phyloP scores from a whole-genome alignment of 2,888 invertebrate species.

The Sarcophaga carnaria region DNA sequence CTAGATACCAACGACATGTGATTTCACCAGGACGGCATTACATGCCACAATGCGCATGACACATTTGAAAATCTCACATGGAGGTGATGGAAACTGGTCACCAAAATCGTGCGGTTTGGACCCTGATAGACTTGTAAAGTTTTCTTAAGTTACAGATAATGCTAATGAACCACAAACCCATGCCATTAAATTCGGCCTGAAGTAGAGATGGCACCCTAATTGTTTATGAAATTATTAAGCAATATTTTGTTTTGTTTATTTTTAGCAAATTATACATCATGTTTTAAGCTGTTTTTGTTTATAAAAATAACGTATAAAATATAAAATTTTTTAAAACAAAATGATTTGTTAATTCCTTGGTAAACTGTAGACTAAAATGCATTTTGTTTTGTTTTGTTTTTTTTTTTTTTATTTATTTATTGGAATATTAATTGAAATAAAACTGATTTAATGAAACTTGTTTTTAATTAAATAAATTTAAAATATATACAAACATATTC shows the following conservation, averaged over 20 bases:
- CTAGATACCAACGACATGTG: no score
- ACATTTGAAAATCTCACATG: no score
- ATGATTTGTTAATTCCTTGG: background rate
- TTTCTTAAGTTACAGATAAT: no score
- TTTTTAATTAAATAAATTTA: background rate
- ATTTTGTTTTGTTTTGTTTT: background rate
- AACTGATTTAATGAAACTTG: background rate
- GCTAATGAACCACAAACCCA: no score
- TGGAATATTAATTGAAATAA: background rate
- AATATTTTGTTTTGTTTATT: slow-evolving; percentile 10
- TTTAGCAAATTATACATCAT: slow-evolving; percentile 4
- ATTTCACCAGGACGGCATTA: no score
- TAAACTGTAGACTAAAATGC: background rate
- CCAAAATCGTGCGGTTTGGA: no score
- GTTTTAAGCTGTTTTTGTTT: background rate
- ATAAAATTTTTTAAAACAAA: background rate
- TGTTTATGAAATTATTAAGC: background rate
- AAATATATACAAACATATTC: background rate
- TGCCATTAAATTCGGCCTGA: no score
- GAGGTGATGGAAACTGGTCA: no score
- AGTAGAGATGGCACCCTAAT: background rate
- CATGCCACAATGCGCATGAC: no score
- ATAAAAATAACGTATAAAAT: background rate
- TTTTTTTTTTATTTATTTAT: background rate
- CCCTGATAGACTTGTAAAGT: no score